phyloP scores from a whole-genome alignment of 1,140 invertebrate species.

The Aphelenchoides avenae region DNA sequence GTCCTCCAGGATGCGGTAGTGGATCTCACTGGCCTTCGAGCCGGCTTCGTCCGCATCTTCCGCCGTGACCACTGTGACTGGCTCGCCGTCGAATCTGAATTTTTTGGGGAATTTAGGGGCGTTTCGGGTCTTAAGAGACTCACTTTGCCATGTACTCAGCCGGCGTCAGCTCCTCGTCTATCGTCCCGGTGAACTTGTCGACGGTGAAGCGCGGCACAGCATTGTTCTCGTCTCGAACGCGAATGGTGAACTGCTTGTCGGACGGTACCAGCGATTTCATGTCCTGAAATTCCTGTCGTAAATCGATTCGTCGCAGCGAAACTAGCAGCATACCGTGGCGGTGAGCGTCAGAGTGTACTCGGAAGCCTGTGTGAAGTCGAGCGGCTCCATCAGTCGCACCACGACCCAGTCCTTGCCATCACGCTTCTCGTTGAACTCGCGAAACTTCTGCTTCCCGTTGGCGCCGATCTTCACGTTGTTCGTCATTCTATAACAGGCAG shows the following conservation, averaged over 20 bases:
- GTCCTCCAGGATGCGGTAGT: slow-evolving; percentile 47
- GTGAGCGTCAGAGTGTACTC: slow-evolving; percentile 56
- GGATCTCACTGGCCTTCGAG: slow-evolving; percentile 49
- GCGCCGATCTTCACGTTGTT: slow-evolving; percentile 44
- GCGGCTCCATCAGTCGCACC: slow-evolving; percentile 50
- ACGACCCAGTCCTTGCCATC: slow-evolving; percentile 50
- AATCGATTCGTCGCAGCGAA: not conserved
- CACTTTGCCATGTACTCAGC: slow-evolving; percentile 45
- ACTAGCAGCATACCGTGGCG: slow-evolving; percentile 37
- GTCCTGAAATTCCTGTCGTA: slow-evolving; percentile 32
- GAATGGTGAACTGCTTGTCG: slow-evolving; percentile 40
- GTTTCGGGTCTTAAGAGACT: not conserved
- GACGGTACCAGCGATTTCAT: slow-evolving; percentile 40
- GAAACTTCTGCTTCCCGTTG: slow-evolving; percentile 51
- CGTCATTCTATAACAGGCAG: slow-evolving; percentile 30
- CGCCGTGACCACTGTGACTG: slow-evolving; percentile 49
- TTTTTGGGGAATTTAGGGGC: slow-evolving; percentile 4
- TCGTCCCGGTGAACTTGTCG: slow-evolving; percentile 54
- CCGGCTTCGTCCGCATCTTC: slow-evolving; percentile 47
- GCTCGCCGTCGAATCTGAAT: slow-evolving; percentile 30
- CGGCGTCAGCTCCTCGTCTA: slow-evolving; percentile 53
- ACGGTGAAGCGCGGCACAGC: slow-evolving; percentile 54
- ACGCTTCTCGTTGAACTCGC: slow-evolving; percentile 48
- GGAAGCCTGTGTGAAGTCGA: slow-evolving; percentile 50
- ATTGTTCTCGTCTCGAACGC: slow-evolving; percentile 51